Evolutionary conservation across 2,797 vertebrate genomes (phyloP), one percentile per base, ranked within the genome.

Genomic region (Acanthiza pusilla): DNA sequence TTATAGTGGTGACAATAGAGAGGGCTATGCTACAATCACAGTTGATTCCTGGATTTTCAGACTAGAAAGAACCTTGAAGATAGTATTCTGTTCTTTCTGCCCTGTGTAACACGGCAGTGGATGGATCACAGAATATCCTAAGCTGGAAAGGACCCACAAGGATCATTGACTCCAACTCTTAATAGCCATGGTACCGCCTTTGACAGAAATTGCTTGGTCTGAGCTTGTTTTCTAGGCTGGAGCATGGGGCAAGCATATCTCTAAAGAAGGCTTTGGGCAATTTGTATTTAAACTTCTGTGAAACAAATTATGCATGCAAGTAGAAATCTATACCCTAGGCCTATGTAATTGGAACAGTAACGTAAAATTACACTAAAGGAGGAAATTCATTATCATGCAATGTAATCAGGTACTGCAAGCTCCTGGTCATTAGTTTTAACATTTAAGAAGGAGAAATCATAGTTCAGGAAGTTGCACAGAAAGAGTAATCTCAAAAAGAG

Each of bases 311-410:
- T 57, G 32, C 48, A 54, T 92, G 51, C 50, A 71, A 51, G 61
- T 66, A 75, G 58, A 78, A 92, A 78, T 85, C 61, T 70, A 14
- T 70, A 77, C 9, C 7, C 68, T 62, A 19, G 65, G 47, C 43
- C 76, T 38, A 2, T 84, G 58, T 93, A 91, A 84, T 74, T 72
- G 62, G 65, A 94, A 63, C 13, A 86, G 55, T 79, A 81, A 90
- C 63, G 61, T 81, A 54, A 93, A 80, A 86, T 89, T 79, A 54
- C 32, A 20, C 66, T 89, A 76, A 88, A 81, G 73, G 42, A 81
- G 18, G 57, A 91, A 82, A 80, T 85, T 88, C 74, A 61, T 96
- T 87, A 70, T 91, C 74, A n/a, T 70, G 66, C 86, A 75, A 48
- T 36, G 21, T 79, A 72, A 81, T 78, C 76, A 76, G 91, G 58